Conservation (phyloP, 1,140 invertebrate genomes). For the Eumeta japonica region DNA sequence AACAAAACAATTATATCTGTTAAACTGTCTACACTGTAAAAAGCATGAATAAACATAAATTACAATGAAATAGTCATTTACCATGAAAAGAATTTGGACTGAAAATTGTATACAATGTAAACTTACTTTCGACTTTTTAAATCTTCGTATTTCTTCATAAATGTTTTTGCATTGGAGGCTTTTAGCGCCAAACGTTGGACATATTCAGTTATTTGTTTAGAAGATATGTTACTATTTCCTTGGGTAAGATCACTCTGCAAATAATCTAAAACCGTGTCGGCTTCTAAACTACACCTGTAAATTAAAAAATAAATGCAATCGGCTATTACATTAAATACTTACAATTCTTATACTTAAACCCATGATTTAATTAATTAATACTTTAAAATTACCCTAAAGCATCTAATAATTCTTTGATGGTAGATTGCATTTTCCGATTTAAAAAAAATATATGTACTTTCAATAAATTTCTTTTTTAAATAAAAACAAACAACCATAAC, state of each 20-base stretch:
- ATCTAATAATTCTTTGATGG: conserved; percentile 51
- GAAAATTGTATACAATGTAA: neutral
- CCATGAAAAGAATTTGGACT: conserved; percentile 1
- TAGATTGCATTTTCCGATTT: conserved; percentile 51
- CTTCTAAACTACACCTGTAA: conserved; percentile 52
- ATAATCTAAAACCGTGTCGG: conserved; percentile 49
- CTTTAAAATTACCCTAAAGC: conserved; percentile 37
- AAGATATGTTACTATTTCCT: conserved; percentile 41
- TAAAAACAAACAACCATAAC: conserved; percentile 13
- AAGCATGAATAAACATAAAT: too few species aligned
- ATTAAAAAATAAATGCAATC: conserved; percentile 17
- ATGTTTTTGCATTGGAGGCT: conserved; percentile 42
- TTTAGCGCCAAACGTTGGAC: conserved; percentile 45
- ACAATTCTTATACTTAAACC: conserved; percentile 1
- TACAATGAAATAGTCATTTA: neutral
- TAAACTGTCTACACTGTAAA: conserved; percentile 51
- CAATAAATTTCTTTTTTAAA: too few species aligned
- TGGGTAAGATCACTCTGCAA: conserved; percentile 55
- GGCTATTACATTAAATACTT: conserved; percentile 3
- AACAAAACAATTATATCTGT: conserved; percentile 43
- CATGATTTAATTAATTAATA: neutral
- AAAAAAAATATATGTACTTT: too few species aligned
- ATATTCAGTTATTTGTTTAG: conserved; percentile 50
- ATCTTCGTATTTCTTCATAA: conserved; percentile 54
- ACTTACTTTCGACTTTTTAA: conserved; percentile 46